Conservation (phyloP, 2,113 vertebrate species). For the Thalassoma bifasciatum region DNA sequence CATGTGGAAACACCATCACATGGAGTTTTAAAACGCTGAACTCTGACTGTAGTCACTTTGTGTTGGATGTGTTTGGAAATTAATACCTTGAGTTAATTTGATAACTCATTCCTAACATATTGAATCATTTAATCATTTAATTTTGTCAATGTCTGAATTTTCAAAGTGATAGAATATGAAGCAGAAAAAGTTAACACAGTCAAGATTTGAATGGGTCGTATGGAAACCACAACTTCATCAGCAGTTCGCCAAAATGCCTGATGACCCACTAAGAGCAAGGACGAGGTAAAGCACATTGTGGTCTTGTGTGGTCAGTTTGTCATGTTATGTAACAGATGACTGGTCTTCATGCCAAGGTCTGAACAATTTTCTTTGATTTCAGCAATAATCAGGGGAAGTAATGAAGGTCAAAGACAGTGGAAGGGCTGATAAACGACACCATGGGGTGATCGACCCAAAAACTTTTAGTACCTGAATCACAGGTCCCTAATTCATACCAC, state of each 20-base stretch:
- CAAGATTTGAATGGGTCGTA: neutral
- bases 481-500: no score
- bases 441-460: neutral
- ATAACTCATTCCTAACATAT: neutral
- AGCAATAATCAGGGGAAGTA: neutral
- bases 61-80: neutral
- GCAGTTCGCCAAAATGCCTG: neutral
- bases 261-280: neutral
- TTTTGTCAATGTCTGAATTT: neutral
- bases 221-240: neutral
- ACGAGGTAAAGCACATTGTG: neutral
- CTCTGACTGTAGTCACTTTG: neutral
- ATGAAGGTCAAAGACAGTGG: neutral
- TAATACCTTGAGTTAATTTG: neutral
- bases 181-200: neutral
- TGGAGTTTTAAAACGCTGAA: neutral
- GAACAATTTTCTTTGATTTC: neutral
- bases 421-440: neutral
- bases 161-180: neutral
- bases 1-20: constrained; percentile 39
- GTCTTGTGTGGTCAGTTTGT: neutral
- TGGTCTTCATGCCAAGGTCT: constrained; percentile 6
- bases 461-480: no score
- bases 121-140: no score
- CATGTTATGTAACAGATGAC: constrained; percentile 44